Conservation (phyloP, 2,797 vertebrate species). For the Steatocranus sp. region DNA sequence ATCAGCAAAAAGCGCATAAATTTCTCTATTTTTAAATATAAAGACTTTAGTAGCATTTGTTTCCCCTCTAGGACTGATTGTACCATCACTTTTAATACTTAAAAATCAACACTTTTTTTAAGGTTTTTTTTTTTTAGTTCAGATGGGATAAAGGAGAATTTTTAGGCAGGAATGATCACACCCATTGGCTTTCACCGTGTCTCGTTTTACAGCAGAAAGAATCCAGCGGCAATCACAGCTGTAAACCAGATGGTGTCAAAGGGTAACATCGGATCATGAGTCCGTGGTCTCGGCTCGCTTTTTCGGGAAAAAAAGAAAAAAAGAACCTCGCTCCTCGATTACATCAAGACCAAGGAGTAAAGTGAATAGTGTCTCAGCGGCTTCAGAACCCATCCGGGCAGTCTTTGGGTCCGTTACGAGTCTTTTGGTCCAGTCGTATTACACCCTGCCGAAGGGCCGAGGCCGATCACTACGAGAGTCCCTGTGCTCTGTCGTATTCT, state of each 20-base stretch:
- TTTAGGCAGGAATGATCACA: conserved; percentile 34
- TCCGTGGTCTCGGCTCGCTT: conserved; percentile 63
- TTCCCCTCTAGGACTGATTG: conserved; percentile 62
- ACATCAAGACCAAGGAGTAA: conserved; percentile 58
- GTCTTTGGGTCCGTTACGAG: conserved; percentile 53
- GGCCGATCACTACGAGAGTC: conserved; percentile 55
- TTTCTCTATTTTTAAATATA: conserved; percentile 50
- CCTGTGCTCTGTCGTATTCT: conserved; percentile 80
- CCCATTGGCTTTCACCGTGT: conserved; percentile 50
- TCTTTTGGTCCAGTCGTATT: conserved; percentile 66
- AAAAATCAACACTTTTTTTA: conserved; percentile 27
- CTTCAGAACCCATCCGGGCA: conserved; percentile 39
- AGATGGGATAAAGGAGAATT: conserved; percentile 32
- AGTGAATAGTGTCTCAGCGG: conserved; percentile 61
- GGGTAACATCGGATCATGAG: conserved; percentile 67
- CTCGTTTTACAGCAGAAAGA: conserved; percentile 58
- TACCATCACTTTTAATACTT: conserved; percentile 64
- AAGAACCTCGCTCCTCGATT: conserved; percentile 41
- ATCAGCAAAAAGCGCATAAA: conserved; percentile 39
- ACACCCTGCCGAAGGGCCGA: conserved; percentile 22
- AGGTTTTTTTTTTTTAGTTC: not conserved
- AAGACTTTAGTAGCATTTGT: conserved; percentile 50
- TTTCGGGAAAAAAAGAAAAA: not conserved
- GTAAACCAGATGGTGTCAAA: conserved; percentile 38
- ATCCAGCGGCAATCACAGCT: conserved; percentile 40